Evolutionary conservation across 2,797 vertebrate species (phyloP).

Genomic region (Cebuella pygmaea): DNA sequence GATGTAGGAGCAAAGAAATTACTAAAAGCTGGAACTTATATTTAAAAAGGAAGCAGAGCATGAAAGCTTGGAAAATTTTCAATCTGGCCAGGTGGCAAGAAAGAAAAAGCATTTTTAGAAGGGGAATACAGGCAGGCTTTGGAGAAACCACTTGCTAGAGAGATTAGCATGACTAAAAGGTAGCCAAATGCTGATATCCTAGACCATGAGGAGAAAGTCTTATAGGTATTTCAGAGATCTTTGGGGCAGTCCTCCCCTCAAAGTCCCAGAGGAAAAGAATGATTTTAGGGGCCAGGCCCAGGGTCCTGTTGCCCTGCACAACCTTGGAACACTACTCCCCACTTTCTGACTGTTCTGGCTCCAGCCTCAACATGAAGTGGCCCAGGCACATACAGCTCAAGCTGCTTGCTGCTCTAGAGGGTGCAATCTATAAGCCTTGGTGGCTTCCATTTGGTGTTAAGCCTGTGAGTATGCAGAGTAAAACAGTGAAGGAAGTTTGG

Average conservation of each 20-base stretch:
- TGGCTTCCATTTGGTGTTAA: not conserved
- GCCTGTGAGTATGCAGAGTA: not conserved
- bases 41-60: not conserved
- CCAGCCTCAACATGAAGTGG: not conserved
- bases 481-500: not conserved
- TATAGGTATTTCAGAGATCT: not conserved
- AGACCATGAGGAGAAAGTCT: not conserved
- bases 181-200: not conserved
- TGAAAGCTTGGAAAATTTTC: not conserved
- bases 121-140: not conserved
- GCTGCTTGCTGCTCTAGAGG: not conserved
- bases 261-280: not conserved
- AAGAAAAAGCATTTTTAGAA: not conserved
- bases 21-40: not conserved
- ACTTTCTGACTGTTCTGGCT: not conserved
- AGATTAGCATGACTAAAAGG: not conserved
- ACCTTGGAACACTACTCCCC: not conserved
- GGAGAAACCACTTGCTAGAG: not conserved
- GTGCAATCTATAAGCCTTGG: not conserved
- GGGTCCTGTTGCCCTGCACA: not conserved
- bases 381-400: not conserved
- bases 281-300: not conserved
- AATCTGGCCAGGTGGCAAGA: not conserved
- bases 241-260: not conserved
- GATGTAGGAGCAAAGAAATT: not conserved